Evolutionary conservation across 2,113 vertebrate species (phyloP).

Genomic region (Datnioides undecimradiatus): DNA sequence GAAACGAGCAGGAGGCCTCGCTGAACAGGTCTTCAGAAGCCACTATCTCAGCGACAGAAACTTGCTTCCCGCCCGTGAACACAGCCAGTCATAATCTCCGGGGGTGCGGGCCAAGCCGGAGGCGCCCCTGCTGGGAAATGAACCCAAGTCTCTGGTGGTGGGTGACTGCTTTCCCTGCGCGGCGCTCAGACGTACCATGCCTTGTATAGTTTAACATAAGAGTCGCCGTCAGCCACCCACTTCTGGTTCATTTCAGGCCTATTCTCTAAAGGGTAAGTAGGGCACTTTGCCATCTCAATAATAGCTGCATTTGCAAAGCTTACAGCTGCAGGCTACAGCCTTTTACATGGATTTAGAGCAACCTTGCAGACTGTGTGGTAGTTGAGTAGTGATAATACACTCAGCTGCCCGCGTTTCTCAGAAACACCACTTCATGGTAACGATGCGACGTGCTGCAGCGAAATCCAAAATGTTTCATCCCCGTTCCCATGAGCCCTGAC

Average conservation of each 20-base stretch:
- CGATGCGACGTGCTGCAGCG: constrained; percentile 9
- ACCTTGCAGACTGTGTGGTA: constrained; percentile 9
- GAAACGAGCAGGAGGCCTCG: not conserved
- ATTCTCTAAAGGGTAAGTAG: constrained; percentile 48
- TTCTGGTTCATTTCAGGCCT: constrained; percentile 50
- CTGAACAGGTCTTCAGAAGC: not conserved
- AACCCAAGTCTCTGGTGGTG: constrained; percentile 21
- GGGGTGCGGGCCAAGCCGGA: not conserved
- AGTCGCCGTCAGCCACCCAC: constrained; percentile 40
- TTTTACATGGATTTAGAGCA: constrained; percentile 53
- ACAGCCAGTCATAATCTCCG: not conserved
- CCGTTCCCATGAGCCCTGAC: not conserved
- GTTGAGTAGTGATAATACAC: constrained; percentile 16
- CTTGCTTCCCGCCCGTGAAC: not conserved
- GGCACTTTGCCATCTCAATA: constrained; percentile 60
- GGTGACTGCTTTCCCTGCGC: constrained; percentile 8
- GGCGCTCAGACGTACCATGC: not conserved
- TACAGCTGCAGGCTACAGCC: constrained; percentile 48
- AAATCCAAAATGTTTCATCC: constrained; percentile 4
- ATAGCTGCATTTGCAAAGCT: constrained; percentile 59
- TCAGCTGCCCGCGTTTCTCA: constrained; percentile 7
- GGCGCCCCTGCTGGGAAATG: constrained; percentile 6
- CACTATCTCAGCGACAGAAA: not conserved
- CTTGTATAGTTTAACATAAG: constrained; percentile 24
- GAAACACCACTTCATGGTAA: constrained; percentile 16